phyloP scores from a whole-genome alignment of 2,797 vertebrate species.

The Enteromius mattozi region DNA sequence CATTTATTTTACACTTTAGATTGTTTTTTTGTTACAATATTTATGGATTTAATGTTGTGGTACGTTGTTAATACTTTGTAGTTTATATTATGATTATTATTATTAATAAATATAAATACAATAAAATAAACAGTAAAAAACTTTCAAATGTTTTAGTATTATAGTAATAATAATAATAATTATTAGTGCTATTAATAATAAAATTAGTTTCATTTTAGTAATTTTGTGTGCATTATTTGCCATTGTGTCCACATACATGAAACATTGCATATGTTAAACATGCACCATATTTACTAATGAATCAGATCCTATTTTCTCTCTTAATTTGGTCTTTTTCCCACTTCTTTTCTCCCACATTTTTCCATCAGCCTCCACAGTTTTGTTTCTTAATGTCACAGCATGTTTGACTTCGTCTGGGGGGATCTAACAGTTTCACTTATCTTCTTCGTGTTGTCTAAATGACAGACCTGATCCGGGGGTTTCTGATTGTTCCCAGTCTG shows the following conservation, averaged over 20 bases:
- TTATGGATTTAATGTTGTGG: background rate
- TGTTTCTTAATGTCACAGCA: background rate
- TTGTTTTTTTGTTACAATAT: background rate
- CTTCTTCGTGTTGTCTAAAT: background rate
- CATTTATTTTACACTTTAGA: background rate
- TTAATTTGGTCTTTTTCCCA: background rate
- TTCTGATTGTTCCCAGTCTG: background rate
- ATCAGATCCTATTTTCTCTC: background rate
- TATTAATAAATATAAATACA: background rate
- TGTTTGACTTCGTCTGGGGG: slow-evolving; percentile 15
- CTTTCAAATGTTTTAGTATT: background rate
- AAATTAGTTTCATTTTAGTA: background rate
- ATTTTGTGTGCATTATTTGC: background rate
- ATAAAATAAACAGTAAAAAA: background rate
- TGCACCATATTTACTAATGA: background rate
- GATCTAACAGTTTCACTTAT: background rate
- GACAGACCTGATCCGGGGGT: background rate
- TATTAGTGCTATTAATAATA: background rate
- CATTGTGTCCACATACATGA: background rate
- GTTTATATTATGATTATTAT: background rate
- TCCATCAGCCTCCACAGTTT: slow-evolving; percentile 7
- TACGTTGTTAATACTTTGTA: background rate
- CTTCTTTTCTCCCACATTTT: background rate
- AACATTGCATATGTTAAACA: background rate
- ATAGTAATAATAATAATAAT: background rate